These are phyloP conservation scores for Cordylochernes scorpioides DNA, from an alignment of 2,888 invertebrate species.

Conservation along the genomic window DNA sequence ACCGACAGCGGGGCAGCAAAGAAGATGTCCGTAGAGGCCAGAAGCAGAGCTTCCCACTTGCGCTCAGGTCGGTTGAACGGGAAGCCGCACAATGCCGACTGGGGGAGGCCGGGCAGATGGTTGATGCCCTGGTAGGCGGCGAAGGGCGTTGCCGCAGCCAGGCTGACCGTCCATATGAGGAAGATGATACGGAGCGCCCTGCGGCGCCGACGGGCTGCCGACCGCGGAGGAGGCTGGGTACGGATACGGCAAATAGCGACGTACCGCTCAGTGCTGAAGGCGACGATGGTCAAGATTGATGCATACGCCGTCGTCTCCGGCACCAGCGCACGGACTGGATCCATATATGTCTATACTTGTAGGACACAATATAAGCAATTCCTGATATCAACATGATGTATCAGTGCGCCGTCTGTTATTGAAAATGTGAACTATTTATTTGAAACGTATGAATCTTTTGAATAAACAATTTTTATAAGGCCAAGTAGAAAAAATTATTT, in stretches of 20 bases:
- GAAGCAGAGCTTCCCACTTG: constrained; percentile 19
- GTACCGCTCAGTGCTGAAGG: constrained; percentile 23
- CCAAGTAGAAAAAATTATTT: too few relatives aligned
- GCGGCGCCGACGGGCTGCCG: too few relatives aligned
- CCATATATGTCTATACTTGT: too few relatives aligned
- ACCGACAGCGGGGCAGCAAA: constrained; percentile 25
- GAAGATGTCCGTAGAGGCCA: constrained; percentile 24
- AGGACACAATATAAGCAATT: too few relatives aligned
- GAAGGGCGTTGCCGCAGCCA: constrained; percentile 21
- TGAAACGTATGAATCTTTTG: too few relatives aligned
- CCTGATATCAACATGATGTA: too few relatives aligned
- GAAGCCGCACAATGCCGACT: constrained; percentile 21
- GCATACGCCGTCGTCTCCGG: constrained; percentile 26
- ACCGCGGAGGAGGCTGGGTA: constrained; percentile 18
- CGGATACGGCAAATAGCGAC: constrained; percentile 24
- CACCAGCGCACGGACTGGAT: too few relatives aligned
- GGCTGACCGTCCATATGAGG: constrained; percentile 23
- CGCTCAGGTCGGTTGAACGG: constrained; percentile 18
- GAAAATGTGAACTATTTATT: too few relatives aligned
- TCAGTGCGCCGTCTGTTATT: too few relatives aligned
- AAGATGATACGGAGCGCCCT: constrained; percentile 22
- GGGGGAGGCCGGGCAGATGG: constrained; percentile 15
- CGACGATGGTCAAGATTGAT: constrained; percentile 25
- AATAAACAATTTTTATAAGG: too few relatives aligned
- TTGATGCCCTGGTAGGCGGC: constrained; percentile 18